Percentiles rank a stretch among this genome's conserved stretches.
These are phyloP conservation scores for Chymomyza costata DNA, from an alignment of 1,140 invertebrate species.

Conservation along the genomic window DNA sequence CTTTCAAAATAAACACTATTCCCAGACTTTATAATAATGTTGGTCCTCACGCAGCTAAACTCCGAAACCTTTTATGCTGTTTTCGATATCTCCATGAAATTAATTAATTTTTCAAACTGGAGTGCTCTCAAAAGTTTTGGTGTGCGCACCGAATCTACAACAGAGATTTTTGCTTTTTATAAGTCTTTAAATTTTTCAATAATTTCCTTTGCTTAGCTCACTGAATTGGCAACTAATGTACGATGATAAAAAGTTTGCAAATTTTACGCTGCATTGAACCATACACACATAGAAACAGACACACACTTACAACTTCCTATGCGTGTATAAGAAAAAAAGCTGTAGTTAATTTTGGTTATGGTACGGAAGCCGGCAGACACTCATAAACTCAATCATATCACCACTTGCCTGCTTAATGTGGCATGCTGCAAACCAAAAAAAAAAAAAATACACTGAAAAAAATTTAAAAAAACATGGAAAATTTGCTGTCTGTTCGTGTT, in stretches of 20 bases:
- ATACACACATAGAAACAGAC: conserved; percentile 2
- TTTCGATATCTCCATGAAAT: too few species aligned
- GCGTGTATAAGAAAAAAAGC: conserved; percentile 26
- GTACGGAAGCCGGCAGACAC: conserved; percentile 41
- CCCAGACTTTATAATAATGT: too few species aligned
- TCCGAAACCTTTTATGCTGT: too few species aligned
- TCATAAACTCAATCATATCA: conserved; percentile 69
- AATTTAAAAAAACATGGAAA: too few species aligned
- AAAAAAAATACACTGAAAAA: conserved; percentile 45
- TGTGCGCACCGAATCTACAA: too few species aligned
- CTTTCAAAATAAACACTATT: too few species aligned
- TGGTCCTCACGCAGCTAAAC: too few species aligned
- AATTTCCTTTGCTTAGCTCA: conserved; percentile 54
- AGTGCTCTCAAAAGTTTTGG: too few species aligned
- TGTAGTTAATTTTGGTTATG: conserved; percentile 57
- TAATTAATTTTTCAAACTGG: too few species aligned
- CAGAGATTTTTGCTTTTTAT: too few species aligned
- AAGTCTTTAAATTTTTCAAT: conserved; percentile 58
- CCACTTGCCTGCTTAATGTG: conserved; percentile 66
- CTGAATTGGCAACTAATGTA: conserved; percentile 53
- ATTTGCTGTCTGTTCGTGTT: conserved; percentile 35
- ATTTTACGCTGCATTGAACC: conserved; percentile 51
- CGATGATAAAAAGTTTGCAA: conserved; percentile 40
- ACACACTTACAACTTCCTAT: conserved; percentile 1
- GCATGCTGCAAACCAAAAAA: conserved; percentile 38